Evolutionary conservation across 2,797 vertebrate species (phyloP), one percentile per base, ranked within the genome.

Genomic region (Sebastolobus altivelis): DNA sequence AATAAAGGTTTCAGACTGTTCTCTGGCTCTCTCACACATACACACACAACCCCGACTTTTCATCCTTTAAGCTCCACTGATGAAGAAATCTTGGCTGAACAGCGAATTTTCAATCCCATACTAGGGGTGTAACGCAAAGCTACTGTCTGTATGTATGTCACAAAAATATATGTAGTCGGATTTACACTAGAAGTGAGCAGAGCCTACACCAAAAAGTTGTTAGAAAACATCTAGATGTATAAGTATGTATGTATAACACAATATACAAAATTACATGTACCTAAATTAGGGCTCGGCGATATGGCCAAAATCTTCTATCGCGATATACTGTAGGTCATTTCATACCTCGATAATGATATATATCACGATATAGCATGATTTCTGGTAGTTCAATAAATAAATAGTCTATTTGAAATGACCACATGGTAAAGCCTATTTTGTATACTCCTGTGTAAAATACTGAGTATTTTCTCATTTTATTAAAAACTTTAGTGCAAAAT

Each of bases 61-160:
- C 62, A 52, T 49, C 27, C 8, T 22, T 52, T 27, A 18, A 63
- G 14, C 11, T 71, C 8, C 27, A 38, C 16, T 38, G 12, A 31
- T 9, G 4, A n/a, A 38, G 7, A 65, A 13, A 67, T 58, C 16
- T 38, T 75, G 61, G 22, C 61, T 82, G 9, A 76, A 75, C 55
- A 35, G 4, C 37, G 8, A 43, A 61, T 55, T 37, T 29, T 35
- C 14, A 56, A 63, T 10, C 35, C 31, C 55, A 40, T 38, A 20
- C 14, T 10, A 25, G 13, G 4, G 18, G 7, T 52, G 11, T 8
- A 40, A 58, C 6, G 5, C 9, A 70, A 40, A 38, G 14, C 29
- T 33, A 0, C 25, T 18, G 16, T 65, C 7, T 52, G 3, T 2
- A 27, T 43, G 11, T 40, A 38, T 8, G 37, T 20, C 54, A 29